Conservation (phyloP, 2,113 vertebrate genomes). For the Pituophis catenifer region DNA sequence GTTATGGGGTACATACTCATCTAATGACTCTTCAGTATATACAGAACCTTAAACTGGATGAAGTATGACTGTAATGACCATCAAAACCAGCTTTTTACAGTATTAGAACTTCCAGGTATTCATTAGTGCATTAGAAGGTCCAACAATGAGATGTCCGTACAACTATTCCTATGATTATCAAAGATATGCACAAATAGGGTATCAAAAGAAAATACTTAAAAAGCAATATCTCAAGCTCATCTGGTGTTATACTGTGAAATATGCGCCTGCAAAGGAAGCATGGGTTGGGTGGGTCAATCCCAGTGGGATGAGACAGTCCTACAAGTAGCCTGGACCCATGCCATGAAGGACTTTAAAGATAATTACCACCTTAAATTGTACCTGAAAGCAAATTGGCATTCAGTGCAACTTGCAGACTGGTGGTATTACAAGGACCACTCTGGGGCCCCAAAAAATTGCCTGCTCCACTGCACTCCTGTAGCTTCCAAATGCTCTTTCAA, state of each 20-base stretch:
- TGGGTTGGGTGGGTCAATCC: too few species aligned
- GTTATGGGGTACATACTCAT: neutral
- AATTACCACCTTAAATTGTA: neutral
- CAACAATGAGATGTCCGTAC: neutral
- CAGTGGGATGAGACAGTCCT: neutral
- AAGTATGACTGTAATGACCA: neutral
- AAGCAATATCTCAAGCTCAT: neutral
- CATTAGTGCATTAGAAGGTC: neutral
- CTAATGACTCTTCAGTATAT: neutral
- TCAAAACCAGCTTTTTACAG: neutral
- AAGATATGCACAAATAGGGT: neutral
- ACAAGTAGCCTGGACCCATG: neutral
- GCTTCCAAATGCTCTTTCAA: neutral
- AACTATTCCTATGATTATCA: neutral
- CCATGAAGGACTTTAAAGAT: neutral
- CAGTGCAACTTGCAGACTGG: neutral
- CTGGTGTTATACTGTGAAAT: neutral
- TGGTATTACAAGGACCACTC: neutral
- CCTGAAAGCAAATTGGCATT: neutral
- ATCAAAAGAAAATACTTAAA: slow-evolving; percentile 1
- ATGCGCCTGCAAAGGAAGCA: too few species aligned
- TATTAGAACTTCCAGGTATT: neutral
- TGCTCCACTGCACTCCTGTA: neutral
- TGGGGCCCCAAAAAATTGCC: neutral
- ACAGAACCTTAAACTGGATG: neutral